Evolutionary conservation across 2,888 invertebrate species (phyloP).

Genomic region (Diplazon laetatorius): DNA sequence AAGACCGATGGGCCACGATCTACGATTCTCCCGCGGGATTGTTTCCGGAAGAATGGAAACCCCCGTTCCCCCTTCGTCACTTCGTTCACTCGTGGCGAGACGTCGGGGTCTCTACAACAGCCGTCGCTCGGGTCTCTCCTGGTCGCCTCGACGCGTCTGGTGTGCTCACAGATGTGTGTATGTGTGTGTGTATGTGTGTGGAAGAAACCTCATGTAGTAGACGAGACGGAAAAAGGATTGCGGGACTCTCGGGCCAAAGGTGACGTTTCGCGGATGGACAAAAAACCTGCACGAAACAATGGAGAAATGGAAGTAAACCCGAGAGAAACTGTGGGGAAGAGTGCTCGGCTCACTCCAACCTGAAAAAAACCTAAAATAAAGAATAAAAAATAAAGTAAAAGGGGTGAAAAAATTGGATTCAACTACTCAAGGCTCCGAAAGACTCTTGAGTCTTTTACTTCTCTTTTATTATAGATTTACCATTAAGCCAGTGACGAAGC

Average conservation of each 20-base stretch:
- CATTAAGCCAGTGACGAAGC: conserved; percentile 64
- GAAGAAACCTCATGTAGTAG: conserved; percentile 17
- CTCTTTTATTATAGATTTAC: conserved; percentile 67
- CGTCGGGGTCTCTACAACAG: not conserved
- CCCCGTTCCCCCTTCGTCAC: not conserved
- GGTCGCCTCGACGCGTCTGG: no score
- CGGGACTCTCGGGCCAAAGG: conserved; percentile 36
- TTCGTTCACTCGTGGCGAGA: not conserved
- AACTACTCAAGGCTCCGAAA: conserved; percentile 33
- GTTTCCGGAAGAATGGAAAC: conserved; percentile 53
- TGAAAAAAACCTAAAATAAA: conserved; percentile 49
- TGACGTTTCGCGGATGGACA: conserved; percentile 41
- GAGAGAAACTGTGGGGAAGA: conserved; percentile 22
- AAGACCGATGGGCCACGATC: conserved; percentile 66
- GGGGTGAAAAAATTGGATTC: no score
- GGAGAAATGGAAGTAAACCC: conserved; percentile 4
- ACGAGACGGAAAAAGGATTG: conserved; percentile 38
- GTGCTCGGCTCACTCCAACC: conserved; percentile 29
- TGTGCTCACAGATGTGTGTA: no score
- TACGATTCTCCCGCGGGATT: conserved; percentile 66
- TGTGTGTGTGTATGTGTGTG: not conserved
- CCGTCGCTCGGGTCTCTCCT: not conserved
- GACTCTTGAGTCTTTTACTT: conserved; percentile 48
- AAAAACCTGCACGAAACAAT: conserved; percentile 25
- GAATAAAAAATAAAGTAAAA: conserved; percentile 27